Base-by-base conservation (phyloP, 2,113 vertebrate species). In the human region DNA sequence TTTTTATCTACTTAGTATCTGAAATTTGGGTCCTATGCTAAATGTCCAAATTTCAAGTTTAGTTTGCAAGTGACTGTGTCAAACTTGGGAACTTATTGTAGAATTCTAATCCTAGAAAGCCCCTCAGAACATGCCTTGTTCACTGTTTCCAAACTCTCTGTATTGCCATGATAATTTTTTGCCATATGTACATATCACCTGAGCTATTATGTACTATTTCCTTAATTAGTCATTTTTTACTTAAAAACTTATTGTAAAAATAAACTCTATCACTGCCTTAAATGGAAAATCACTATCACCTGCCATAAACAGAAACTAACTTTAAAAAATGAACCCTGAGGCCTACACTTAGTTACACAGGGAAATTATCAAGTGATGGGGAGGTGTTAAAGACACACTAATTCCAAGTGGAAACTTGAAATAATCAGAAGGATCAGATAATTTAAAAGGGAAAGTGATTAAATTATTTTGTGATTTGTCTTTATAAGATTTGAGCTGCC, bases 1-100 rank as follows among this genome's bases (percentile, higher is more conserved):
- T 61, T 89, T 95, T 93, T 61, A 82, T 83, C 48, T 78, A 38
- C 83, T 89, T 82, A 52, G 80, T 80, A 85, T 81, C n/a, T 97
- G 66, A 93, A 96, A 87, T 94, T n/a, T 57, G 30, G 50, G 57
- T 81, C 38, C 35, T 81, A 84, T 66, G 61, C 9, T 78, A n/a
- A 48, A 90, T 85, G 72, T 50, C 5, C 52, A 80, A 40, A 75
- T 72, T 93, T 96, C 55, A 90, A 68, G 48, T 86, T 79, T 86
- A 82, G 43, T 50, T 35, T 96, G 17, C 35, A 95, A 91, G 83
- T 89, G 48, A 43, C 50, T 59, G 14, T 85, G 45, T 20, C 40
- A 70, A 95, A 80, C 43, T 27, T 78, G 61, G 48, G 35, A 92
- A 85, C 7, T 87, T 80, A 82, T 0, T 66, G 6, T 7, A 45